Percentiles rank a stretch among this genome's conserved stretches.
Evolutionary conservation across 1,140 invertebrate species (phyloP).

Genomic region (Armadillidium nasatum): DNA sequence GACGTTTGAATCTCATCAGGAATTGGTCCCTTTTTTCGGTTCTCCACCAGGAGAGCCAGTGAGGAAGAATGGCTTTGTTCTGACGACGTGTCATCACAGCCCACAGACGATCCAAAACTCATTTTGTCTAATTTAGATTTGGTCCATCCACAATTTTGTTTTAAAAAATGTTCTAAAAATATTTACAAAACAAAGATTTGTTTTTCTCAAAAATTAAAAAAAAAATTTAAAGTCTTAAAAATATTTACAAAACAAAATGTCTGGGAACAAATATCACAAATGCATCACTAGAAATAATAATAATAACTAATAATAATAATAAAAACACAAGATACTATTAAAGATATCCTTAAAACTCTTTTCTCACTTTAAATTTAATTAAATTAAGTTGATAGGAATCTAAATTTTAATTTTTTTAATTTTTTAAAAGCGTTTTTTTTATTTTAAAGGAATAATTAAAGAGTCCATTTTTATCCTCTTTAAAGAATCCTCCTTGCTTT

Average conservation of each 20-base stretch:
- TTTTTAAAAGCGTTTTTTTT: neutral
- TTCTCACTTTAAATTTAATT: neutral
- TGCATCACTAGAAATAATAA: no score
- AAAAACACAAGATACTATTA: neutral
- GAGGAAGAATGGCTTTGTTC: neutral
- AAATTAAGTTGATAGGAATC: neutral
- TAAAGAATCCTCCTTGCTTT: neutral
- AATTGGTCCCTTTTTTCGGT: constrained; percentile 3
- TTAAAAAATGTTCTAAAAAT: neutral
- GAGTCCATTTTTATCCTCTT: no score
- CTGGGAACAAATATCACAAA: neutral
- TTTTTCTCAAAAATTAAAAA: neutral
- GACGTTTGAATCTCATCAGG: neutral
- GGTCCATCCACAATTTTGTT: neutral
- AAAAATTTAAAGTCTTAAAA: neutral
- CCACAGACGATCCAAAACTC: neutral
- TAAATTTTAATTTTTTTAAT: neutral
- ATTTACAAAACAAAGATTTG: no score
- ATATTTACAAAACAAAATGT: neutral
- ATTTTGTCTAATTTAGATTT: neutral
- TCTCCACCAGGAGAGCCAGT: neutral
- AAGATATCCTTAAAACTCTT: neutral
- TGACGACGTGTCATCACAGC: neutral
- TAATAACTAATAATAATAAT: no score
- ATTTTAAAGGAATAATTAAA: neutral